These are phyloP conservation scores for Probosciger aterrimus DNA, from an alignment of 2,113 vertebrate genomes.

Conservation along the genomic window DNA sequence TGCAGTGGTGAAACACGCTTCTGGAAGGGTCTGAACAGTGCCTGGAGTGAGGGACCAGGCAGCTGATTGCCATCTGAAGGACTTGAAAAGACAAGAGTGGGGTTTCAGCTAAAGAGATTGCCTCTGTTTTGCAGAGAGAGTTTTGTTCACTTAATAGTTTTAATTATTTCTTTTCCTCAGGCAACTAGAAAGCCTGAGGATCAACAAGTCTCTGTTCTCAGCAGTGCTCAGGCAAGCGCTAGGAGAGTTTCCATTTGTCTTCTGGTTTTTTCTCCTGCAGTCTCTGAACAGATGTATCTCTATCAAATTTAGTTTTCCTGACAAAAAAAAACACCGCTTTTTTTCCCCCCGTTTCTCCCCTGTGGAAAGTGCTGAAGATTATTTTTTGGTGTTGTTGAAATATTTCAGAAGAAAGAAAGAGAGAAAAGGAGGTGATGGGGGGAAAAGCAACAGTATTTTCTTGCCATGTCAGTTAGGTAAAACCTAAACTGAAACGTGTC, in stretches of 20 bases:
- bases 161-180: conserved; percentile 64
- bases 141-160: conserved; percentile 59
- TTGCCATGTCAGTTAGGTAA: conserved; percentile 11
- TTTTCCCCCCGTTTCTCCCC: not conserved
- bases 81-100: not conserved
- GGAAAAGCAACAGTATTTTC: not conserved
- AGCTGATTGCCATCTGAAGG: not conserved
- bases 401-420: not conserved
- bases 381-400: conserved; percentile 21
- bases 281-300: conserved; percentile 28
- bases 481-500: conserved; percentile 47
- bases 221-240: conserved; percentile 13
- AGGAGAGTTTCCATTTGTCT: conserved; percentile 40
- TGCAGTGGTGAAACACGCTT: not conserved
- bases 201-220: conserved; percentile 66
- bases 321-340: not conserved
- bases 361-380: conserved; percentile 3
- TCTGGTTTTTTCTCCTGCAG: not conserved
- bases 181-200: conserved; percentile 52
- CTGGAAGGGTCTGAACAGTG: not conserved
- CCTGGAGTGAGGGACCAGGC: not conserved
- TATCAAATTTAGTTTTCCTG: conserved; percentile 28
- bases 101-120: not conserved
- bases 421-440: not conserved
- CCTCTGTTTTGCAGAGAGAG: not conserved